Conservation (phyloP, 1,140 invertebrate genomes). For the Steinernema khuongi region DNA sequence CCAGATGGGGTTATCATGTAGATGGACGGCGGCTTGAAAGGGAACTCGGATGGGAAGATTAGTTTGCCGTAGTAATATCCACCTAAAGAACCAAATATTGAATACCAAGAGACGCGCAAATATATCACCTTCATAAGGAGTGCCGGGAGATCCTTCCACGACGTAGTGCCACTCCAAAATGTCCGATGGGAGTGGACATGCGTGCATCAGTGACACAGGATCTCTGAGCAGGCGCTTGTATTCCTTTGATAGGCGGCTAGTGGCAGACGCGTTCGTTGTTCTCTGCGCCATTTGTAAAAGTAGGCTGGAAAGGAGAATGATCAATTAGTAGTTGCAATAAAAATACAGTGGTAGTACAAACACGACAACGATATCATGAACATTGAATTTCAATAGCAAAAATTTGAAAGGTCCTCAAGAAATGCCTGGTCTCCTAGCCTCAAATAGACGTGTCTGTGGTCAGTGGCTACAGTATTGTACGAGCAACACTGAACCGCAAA, state of each 20-base stretch:
- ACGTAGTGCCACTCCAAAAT: slow-evolving; percentile 96
- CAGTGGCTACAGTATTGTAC: too few relatives aligned
- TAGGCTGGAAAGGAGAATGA: too few relatives aligned
- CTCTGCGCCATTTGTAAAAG: slow-evolving; percentile 59
- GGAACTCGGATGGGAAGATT: slow-evolving; percentile 90
- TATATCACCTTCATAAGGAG: slow-evolving; percentile 77
- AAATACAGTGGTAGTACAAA: too few relatives aligned
- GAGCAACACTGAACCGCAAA: too few relatives aligned
- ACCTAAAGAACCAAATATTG: slow-evolving; percentile 61
- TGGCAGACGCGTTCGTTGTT: background rate
- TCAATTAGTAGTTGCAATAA: too few relatives aligned
- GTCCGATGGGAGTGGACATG: slow-evolving; percentile 86
- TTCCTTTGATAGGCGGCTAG: slow-evolving; percentile 29
- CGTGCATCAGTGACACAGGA: slow-evolving; percentile 86
- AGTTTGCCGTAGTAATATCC: slow-evolving; percentile 95
- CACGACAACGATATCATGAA: too few relatives aligned
- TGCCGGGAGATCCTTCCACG: slow-evolving; percentile 79
- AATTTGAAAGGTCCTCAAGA: too few relatives aligned
- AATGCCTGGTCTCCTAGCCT: too few relatives aligned
- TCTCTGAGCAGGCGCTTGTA: slow-evolving; percentile 65
- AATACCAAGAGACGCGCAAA: slow-evolving; percentile 31
- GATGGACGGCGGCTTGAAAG: slow-evolving; percentile 94
- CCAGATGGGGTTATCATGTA: slow-evolving; percentile 98
- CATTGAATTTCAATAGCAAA: too few relatives aligned
- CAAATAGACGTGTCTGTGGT: too few relatives aligned